Evolutionary conservation across 1,140 invertebrate genomes (phyloP).

Genomic region (Leguminivora glycinivorella): DNA sequence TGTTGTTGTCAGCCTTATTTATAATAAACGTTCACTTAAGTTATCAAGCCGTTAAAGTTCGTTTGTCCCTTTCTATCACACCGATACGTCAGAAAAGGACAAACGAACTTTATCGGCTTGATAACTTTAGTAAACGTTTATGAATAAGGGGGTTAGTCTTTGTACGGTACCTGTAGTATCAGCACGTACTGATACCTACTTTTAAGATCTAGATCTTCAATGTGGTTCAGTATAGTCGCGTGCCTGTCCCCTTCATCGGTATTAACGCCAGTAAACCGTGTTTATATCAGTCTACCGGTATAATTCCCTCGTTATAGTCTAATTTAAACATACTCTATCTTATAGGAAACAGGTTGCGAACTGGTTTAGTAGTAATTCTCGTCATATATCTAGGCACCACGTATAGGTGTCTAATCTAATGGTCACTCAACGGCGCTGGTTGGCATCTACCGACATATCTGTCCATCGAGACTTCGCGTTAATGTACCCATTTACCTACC

Average conservation of each 20-base stretch:
- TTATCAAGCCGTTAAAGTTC: no score
- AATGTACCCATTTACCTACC: neutral
- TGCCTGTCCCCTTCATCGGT: neutral
- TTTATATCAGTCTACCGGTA: conserved; percentile 1
- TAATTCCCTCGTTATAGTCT: conserved; percentile 20
- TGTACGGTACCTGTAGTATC: no score
- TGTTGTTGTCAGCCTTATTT: no score
- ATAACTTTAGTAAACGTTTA: no score
- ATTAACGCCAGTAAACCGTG: neutral
- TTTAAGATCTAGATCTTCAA: conserved; percentile 3
- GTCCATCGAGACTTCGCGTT: neutral
- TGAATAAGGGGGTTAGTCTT: no score
- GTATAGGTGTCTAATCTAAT: no score
- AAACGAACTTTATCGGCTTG: no score
- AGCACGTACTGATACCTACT: neutral
- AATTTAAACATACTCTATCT: conserved; percentile 20
- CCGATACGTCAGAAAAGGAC: no score
- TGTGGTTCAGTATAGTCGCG: neutral
- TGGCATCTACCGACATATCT: neutral
- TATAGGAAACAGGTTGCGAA: conserved; percentile 10
- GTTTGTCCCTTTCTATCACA: no score
- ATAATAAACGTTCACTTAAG: no score
- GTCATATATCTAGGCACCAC: conserved; percentile 19
- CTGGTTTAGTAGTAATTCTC: conserved; percentile 15
- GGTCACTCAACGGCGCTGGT: neutral